A percentile compares a stretch with the other conserved stretches of the same genome.
Conservation (phyloP, 2,888 invertebrate genomes). For the Cryptophagus acutangulus region DNA sequence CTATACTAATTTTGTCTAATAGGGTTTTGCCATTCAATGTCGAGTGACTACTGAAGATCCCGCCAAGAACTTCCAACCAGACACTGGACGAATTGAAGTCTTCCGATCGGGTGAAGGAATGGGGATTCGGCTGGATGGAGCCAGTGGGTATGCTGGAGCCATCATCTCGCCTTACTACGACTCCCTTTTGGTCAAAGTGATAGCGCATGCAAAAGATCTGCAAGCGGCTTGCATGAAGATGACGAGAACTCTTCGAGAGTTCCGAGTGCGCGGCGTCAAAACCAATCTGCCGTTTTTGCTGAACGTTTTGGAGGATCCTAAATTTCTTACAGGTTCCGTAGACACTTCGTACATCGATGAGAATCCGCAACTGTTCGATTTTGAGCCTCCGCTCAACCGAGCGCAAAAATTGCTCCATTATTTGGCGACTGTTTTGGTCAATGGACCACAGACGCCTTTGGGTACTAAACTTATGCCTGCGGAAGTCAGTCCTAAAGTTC, state of each 20-base stretch:
- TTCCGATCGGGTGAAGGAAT: slow-evolving; percentile 97
- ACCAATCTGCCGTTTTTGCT: slow-evolving; percentile 98
- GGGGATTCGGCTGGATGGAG: slow-evolving; percentile 97
- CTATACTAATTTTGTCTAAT: slow-evolving; percentile 14
- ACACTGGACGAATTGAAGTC: slow-evolving; percentile 95
- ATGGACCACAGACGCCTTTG: slow-evolving; percentile 92
- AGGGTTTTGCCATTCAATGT: slow-evolving; percentile 93
- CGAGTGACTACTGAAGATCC: slow-evolving; percentile 99
- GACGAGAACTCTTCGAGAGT: slow-evolving; percentile 92
- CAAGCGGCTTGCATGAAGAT: slow-evolving; percentile 92
- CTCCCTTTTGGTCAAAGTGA: slow-evolving; percentile 91
- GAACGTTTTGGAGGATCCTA: slow-evolving; percentile 93
- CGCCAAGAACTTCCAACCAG: slow-evolving; percentile 94
- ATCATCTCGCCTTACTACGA: slow-evolving; percentile 98
- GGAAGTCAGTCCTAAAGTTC: slow-evolving; percentile 78
- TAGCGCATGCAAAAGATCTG: slow-evolving; percentile 83
- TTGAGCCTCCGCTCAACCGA: slow-evolving; percentile 82
- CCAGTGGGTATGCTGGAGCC: slow-evolving; percentile 94
- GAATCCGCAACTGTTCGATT: slow-evolving; percentile 91
- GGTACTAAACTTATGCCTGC: slow-evolving; percentile 85
- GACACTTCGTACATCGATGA: slow-evolving; percentile 99
- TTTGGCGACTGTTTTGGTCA: slow-evolving; percentile 88
- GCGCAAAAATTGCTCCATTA: slow-evolving; percentile 94
- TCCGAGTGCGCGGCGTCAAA: slow-evolving; percentile 97
- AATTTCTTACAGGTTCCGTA: slow-evolving; percentile 88